Conservation (phyloP, 2,113 vertebrate species). For the Okapia johnstoni region DNA sequence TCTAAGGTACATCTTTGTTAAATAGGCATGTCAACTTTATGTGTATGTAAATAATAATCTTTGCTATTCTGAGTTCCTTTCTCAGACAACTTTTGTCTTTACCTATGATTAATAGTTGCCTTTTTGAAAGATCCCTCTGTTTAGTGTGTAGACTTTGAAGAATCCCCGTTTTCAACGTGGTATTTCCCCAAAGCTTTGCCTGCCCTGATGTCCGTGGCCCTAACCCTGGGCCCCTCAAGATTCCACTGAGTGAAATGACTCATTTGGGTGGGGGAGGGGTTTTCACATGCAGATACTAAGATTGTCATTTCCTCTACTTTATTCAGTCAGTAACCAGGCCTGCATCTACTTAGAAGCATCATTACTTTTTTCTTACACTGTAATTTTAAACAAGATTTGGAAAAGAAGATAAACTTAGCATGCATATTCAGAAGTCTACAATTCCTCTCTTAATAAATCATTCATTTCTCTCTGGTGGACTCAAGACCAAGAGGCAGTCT, state of each 20-base stretch:
- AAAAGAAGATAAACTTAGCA: not conserved
- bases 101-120: not conserved
- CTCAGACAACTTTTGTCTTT: not conserved
- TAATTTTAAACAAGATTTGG: not conserved
- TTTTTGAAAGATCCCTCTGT: not conserved
- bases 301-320: not conserved
- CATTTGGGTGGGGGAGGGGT: not conserved
- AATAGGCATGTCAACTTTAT: not conserved
- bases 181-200: not conserved
- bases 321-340: not conserved
- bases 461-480: not conserved
- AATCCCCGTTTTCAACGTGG: not conserved
- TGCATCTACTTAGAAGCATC: not conserved
- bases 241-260: not conserved
- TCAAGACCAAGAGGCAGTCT: not conserved
- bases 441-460: not conserved
- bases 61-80: not conserved
- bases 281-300: not conserved
- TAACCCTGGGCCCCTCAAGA: not conserved
- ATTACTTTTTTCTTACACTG: not conserved
- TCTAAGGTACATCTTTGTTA: not conserved
- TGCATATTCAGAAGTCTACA: not conserved
- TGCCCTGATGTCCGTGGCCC: not conserved
- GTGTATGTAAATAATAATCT: not conserved
- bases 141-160: not conserved